Percentiles rank a stretch among this genome's conserved stretches.
These are phyloP conservation scores for Decapterus maruadsi DNA, from an alignment of 2,797 vertebrate species.

Conservation along the genomic window DNA sequence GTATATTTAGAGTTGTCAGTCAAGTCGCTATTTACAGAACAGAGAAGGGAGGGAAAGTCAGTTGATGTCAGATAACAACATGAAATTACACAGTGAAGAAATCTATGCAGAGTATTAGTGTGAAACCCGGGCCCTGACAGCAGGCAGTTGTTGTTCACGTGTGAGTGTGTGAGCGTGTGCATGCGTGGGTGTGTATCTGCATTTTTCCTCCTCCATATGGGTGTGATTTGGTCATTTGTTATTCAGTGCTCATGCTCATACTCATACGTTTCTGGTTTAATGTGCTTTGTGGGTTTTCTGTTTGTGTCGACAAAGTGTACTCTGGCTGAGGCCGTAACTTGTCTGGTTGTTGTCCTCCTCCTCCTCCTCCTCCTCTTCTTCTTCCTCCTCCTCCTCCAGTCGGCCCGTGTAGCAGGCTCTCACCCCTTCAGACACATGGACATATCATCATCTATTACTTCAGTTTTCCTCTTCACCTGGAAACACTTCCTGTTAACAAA, in stretches of 20 bases:
- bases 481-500: neutral
- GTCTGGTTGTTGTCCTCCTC: conserved; percentile 15
- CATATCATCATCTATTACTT: neutral
- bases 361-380: too few species aligned
- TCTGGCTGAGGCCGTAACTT: conserved; percentile 42
- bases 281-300: conserved; percentile 74
- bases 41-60: conserved; percentile 32
- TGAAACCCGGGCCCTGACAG: conserved; percentile 14
- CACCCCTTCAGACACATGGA: neutral
- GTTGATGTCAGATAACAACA: conserved; percentile 23
- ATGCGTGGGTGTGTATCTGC: conserved; percentile 44
- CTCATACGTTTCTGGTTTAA: conserved; percentile 55
- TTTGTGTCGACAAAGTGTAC: conserved; percentile 77
- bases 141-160: conserved; percentile 22
- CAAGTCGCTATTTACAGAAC: conserved; percentile 57
- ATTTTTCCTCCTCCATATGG: conserved; percentile 47
- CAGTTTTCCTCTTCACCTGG: neutral
- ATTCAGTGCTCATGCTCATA: conserved; percentile 50
- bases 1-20: conserved; percentile 55
- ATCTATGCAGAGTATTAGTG: neutral
- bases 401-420: neutral
- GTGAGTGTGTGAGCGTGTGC: neutral
- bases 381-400: neutral
- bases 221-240: conserved; percentile 64
- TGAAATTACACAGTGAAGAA: conserved; percentile 19